Evolutionary conservation across 2,113 vertebrate genomes (phyloP).

Genomic region (Acanthochromis polyacanthus): DNA sequence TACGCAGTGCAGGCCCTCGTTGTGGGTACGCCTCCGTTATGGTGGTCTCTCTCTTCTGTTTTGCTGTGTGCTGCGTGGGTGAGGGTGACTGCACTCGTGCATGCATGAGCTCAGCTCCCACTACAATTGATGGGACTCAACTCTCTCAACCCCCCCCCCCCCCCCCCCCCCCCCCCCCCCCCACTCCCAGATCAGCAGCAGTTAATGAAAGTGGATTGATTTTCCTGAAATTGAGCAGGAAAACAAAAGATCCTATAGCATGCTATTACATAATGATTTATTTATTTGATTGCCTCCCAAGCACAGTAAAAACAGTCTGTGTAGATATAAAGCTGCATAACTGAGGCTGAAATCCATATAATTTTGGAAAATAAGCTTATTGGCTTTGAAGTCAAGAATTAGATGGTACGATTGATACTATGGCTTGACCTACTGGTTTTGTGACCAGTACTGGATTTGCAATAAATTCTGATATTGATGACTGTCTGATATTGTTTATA

Average conservation of each 20-base stretch:
- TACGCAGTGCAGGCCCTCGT: constrained; percentile 24
- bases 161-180: constrained; percentile 35
- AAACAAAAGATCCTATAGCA: constrained; percentile 47
- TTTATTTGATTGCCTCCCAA: constrained; percentile 41
- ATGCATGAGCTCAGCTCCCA: constrained; percentile 55
- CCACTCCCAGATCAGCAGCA: constrained; percentile 70
- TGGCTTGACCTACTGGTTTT: no score
- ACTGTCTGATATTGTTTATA: no score
- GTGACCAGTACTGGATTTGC: no score
- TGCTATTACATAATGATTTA: constrained; percentile 46
- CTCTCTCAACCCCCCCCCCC: constrained; percentile 23
- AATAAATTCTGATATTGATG: no score
- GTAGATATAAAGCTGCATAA: constrained; percentile 9
- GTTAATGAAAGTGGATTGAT: constrained; percentile 83
- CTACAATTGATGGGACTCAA: constrained; percentile 51
- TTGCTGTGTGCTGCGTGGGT: constrained; percentile 40
- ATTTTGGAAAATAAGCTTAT: not conserved
- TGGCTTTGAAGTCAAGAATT: not conserved
- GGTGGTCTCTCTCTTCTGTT: constrained; percentile 43
- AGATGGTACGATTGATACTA: not conserved
- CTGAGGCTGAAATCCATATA: constrained; percentile 8
- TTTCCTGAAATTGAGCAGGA: constrained; percentile 65
- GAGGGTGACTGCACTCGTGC: constrained; percentile 48
- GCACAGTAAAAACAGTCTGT: constrained; percentile 4
- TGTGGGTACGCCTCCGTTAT: constrained; percentile 37